These are phyloP conservation scores for Cephalopterus ornatus DNA, from an alignment of 2,113 vertebrate species.

Conservation along the genomic window DNA sequence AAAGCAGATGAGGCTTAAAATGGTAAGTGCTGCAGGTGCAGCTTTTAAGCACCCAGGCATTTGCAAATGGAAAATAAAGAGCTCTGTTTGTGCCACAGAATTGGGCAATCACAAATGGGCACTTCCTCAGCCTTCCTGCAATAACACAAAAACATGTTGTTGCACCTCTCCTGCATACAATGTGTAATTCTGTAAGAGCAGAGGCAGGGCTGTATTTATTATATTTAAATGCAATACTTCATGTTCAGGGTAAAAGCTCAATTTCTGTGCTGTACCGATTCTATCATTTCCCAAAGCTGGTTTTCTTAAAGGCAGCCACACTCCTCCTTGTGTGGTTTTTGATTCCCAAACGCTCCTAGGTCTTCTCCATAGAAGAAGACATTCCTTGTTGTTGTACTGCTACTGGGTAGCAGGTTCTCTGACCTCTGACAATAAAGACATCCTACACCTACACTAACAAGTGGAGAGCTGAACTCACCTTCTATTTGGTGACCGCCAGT, in stretches of 20 bases:
- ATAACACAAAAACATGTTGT: neutral
- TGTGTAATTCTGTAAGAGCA: neutral
- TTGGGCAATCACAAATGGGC: neutral
- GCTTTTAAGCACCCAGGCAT: neutral
- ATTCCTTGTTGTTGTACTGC: neutral
- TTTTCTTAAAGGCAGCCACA: neutral
- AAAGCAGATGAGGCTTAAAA: neutral
- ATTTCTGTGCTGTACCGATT: neutral
- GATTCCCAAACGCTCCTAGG: neutral
- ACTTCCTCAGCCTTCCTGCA: neutral
- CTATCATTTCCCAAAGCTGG: neutral
- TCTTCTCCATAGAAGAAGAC: neutral
- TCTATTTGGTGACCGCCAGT: neutral
- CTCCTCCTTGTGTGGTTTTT: neutral
- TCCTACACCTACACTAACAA: neutral
- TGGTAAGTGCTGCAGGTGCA: slow-evolving; percentile 25
- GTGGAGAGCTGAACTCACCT: neutral
- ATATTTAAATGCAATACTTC: neutral
- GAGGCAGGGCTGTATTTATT: neutral
- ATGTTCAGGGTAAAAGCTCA: neutral
- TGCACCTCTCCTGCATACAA: neutral
- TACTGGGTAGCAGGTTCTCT: neutral
- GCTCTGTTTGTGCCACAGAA: neutral
- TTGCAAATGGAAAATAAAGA: neutral
- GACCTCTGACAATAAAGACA: neutral